phyloP scores from a whole-genome alignment of 2,888 invertebrate species.

The Acleris sparsana region DNA sequence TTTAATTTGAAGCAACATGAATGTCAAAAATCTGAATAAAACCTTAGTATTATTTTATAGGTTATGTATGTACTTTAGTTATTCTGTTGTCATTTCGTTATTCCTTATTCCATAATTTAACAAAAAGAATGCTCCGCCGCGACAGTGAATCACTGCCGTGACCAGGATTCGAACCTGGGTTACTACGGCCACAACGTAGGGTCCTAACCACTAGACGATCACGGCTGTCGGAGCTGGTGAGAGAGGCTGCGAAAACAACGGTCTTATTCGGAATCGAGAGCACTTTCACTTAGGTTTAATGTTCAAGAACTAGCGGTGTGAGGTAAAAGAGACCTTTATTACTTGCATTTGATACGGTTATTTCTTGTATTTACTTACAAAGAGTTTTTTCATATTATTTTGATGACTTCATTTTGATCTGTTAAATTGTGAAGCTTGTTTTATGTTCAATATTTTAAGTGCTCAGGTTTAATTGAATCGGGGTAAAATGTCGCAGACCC shows the following conservation, averaged over 20 bases:
- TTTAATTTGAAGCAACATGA: too few species aligned
- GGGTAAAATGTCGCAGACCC: too few species aligned
- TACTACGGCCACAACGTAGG: slow-evolving; percentile 89
- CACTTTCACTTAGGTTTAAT: slow-evolving; percentile 17
- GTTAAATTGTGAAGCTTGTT: too few species aligned
- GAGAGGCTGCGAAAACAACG: slow-evolving; percentile 37
- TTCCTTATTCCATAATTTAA: not conserved
- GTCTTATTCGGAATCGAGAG: slow-evolving; percentile 26
- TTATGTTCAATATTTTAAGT: too few species aligned
- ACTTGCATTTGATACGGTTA: not conserved
- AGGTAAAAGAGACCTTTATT: not conserved
- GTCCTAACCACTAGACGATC: slow-evolving; percentile 90
- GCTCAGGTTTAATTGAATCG: too few species aligned
- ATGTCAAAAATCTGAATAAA: too few species aligned
- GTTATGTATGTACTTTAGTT: too few species aligned
- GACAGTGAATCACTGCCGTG: slow-evolving; percentile 77
- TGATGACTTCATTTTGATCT: too few species aligned
- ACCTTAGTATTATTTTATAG: too few species aligned
- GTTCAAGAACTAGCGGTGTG: not conserved
- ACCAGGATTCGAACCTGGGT: slow-evolving; percentile 91
- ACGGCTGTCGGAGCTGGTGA: slow-evolving; percentile 80
- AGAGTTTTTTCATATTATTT: not conserved
- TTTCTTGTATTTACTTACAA: not conserved
- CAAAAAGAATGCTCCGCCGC: slow-evolving; percentile 49
- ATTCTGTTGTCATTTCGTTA: too few species aligned